phyloP scores from a whole-genome alignment of 2,797 vertebrate genomes.

The Brotogeris chrysoptera region DNA sequence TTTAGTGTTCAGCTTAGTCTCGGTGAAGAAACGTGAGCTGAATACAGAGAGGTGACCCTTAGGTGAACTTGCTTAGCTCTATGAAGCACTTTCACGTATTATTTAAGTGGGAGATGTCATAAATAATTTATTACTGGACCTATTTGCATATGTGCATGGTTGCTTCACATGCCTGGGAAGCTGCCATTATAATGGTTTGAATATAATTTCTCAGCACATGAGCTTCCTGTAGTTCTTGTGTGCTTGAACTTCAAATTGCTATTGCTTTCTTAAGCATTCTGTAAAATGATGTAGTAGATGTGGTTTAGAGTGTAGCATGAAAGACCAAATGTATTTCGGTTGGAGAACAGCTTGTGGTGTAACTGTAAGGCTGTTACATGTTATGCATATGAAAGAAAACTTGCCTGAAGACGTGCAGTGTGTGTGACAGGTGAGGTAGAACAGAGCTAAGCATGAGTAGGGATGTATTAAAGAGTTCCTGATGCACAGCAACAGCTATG shows the following conservation, averaged over 20 bases:
- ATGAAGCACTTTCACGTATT: not conserved
- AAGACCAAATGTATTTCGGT: not conserved
- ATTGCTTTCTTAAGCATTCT: not conserved
- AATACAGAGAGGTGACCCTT: not conserved
- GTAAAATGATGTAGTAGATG: not conserved
- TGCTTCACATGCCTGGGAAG: not conserved
- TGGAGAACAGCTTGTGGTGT: not conserved
- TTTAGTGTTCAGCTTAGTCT: not conserved
- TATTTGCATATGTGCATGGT: not conserved
- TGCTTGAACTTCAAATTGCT: not conserved
- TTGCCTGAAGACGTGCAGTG: not conserved
- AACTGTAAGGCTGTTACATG: not conserved
- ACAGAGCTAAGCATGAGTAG: not conserved
- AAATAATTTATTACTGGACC: not conserved
- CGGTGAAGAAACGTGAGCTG: not conserved
- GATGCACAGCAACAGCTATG: not conserved
- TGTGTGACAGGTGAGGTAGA: fast-evolving
- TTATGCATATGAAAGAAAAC: not conserved
- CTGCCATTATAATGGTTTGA: not conserved
- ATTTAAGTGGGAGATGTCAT: not conserved
- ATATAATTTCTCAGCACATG: not conserved
- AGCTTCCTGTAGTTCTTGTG: not conserved
- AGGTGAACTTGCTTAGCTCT: not conserved
- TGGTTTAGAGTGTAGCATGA: not conserved
- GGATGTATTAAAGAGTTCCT: not conserved